Percentiles rank a stretch among this genome's conserved stretches.
phyloP scores from a whole-genome alignment of 2,888 invertebrate species.

The Kryphioiulus occultus region DNA sequence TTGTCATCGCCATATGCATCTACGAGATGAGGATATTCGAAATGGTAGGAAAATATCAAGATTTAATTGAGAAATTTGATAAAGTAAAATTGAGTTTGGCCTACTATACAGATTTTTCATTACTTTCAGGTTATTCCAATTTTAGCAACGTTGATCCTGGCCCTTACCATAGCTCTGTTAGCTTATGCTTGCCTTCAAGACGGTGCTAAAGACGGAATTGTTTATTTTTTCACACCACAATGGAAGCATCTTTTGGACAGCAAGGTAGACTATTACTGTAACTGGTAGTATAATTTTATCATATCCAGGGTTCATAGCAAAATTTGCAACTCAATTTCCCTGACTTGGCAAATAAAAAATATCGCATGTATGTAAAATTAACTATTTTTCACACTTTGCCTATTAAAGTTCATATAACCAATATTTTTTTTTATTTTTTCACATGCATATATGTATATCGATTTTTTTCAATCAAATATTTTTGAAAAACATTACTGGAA shows the following conservation, averaged over 20 bases:
- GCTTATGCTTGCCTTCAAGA: conserved; percentile 28
- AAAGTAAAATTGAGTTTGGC: not conserved
- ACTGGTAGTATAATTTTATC: no score
- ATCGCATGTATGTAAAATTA: no score
- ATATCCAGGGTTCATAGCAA: no score
- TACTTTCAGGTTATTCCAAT: not conserved
- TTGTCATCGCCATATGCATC: conserved; percentile 1
- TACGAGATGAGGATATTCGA: conserved; percentile 28
- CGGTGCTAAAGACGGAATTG: not conserved
- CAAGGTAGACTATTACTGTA: not conserved
- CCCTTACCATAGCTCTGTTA: not conserved
- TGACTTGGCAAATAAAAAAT: no score
- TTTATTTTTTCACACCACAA: conserved; percentile 41
- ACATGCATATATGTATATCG: no score
- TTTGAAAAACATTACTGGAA: no score
- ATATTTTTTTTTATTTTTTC: no score
- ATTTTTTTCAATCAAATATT: no score
- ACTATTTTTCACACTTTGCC: no score
- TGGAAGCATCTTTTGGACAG: conserved; percentile 8
- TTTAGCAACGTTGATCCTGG: not conserved
- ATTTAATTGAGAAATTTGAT: not conserved
- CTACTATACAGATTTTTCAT: not conserved
- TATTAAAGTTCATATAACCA: no score
- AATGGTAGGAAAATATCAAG: conserved; percentile 12
- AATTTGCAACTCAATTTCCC: no score